Evolutionary conservation across 2,888 invertebrate species (phyloP).

Genomic region (Malthinus seriepunctatus): DNA sequence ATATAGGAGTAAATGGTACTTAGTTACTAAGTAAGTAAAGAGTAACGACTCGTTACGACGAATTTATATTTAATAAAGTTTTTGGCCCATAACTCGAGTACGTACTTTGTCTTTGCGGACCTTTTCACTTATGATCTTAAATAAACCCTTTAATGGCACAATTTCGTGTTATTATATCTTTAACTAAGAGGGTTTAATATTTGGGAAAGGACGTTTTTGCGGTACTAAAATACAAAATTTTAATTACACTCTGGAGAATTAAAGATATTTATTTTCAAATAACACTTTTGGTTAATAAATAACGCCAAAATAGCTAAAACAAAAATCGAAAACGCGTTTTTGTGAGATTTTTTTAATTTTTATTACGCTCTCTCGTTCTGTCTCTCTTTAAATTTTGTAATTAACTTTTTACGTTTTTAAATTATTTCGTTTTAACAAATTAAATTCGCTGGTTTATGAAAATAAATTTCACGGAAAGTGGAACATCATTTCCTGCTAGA

Average conservation of each 20-base stretch:
- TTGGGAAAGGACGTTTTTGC: no score
- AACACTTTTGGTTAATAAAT: no score
- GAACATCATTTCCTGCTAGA: constrained; percentile 8
- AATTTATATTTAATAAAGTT: constrained; percentile 17
- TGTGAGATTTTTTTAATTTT: no score
- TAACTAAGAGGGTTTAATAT: no score
- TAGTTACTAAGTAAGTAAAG: not conserved
- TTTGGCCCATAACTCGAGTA: constrained; percentile 12
- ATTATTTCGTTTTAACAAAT: constrained; percentile 2
- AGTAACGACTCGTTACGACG: constrained; percentile 16
- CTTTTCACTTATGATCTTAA: constrained; percentile 17
- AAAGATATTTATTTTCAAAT: no score
- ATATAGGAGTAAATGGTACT: no score
- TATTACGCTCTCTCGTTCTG: no score
- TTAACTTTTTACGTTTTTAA: no score
- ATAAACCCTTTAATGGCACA: constrained; percentile 12
- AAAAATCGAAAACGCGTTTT: no score
- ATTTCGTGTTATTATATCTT: constrained; percentile 9
- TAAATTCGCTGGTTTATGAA: constrained; percentile 1
- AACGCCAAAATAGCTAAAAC: no score
- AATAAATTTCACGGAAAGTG: constrained; percentile 10
- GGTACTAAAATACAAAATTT: not conserved
- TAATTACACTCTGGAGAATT: not conserved
- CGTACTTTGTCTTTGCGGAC: constrained; percentile 9
- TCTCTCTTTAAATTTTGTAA: no score